Percentiles rank a stretch among this genome's conserved stretches.
These are phyloP conservation scores for Gouania willdenowi DNA, from an alignment of 2,797 vertebrate genomes.

Conservation along the genomic window DNA sequence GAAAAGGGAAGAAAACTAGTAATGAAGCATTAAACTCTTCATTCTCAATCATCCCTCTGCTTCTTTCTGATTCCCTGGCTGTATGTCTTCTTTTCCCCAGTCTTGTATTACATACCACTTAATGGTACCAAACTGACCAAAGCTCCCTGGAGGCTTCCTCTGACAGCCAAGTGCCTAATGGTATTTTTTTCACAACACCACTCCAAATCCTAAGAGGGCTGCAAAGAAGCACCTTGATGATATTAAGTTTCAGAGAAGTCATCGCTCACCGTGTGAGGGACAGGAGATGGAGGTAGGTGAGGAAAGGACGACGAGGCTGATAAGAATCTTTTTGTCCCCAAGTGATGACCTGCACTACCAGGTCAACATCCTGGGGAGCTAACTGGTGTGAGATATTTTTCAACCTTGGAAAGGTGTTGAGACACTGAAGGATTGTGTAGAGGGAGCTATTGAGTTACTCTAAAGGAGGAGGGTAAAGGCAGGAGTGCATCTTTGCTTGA, in stretches of 20 bases:
- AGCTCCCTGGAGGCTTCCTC: conserved; percentile 44
- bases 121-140: conserved; percentile 65
- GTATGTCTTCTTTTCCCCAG: conserved; percentile 18
- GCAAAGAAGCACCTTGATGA: conserved; percentile 69
- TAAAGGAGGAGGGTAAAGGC: conserved; percentile 22
- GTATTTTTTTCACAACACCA: conserved; percentile 56
- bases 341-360: conserved; percentile 65
- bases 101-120: conserved; percentile 64
- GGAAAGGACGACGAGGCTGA: conserved; percentile 42
- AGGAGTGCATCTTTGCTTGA: conserved; percentile 54
- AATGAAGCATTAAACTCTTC: conserved; percentile 61
- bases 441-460: conserved; percentile 66
- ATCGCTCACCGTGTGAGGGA: conserved; percentile 50
- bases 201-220: conserved; percentile 42
- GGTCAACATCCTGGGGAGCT: conserved; percentile 72
- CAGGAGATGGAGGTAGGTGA: conserved; percentile 22
- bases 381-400: conserved; percentile 63
- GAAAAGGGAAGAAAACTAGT: conserved; percentile 49
- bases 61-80: background rate
- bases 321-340: conserved; percentile 74
- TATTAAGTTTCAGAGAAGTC: conserved; percentile 75
- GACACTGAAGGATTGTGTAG: conserved; percentile 55
- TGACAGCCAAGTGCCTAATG: conserved; percentile 43
- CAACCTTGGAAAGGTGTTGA: conserved; percentile 69
- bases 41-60: conserved; percentile 35